phyloP scores from a whole-genome alignment of 2,888 invertebrate species.

The Molanna angustata region DNA sequence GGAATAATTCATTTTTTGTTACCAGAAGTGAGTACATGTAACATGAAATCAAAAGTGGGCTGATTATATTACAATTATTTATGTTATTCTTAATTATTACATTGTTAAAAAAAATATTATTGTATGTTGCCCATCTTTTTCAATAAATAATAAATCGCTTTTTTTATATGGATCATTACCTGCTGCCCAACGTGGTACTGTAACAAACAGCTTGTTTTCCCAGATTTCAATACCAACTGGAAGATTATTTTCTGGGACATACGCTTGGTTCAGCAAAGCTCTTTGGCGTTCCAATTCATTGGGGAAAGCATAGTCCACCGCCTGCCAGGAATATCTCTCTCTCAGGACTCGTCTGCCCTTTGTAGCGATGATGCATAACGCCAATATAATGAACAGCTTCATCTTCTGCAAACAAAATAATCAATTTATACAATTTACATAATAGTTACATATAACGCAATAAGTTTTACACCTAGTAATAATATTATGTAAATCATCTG shows the following conservation, averaged over 20 bases:
- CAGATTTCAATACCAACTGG: slow-evolving; percentile 82
- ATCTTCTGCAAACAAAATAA: slow-evolving; percentile 14
- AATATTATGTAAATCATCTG: too few relatives aligned
- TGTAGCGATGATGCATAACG: slow-evolving; percentile 10
- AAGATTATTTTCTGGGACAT: slow-evolving; percentile 73
- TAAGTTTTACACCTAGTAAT: too few relatives aligned
- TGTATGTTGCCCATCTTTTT: too few relatives aligned
- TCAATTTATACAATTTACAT: background rate
- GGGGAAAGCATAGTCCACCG: slow-evolving; percentile 74
- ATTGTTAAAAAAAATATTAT: too few relatives aligned
- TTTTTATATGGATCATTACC: too few relatives aligned
- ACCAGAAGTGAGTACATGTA: too few relatives aligned
- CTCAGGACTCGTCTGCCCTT: slow-evolving; percentile 57
- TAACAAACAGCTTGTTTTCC: slow-evolving; percentile 77
- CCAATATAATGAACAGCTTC: slow-evolving; percentile 19
- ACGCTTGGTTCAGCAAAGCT: slow-evolving; percentile 63
- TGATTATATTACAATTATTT: too few relatives aligned
- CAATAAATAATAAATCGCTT: too few relatives aligned
- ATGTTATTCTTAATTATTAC: too few relatives aligned
- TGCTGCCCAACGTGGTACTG: slow-evolving; percentile 76
- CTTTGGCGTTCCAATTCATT: slow-evolving; percentile 58
- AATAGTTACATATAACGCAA: background rate
- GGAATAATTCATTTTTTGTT: too few relatives aligned
- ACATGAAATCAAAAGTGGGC: too few relatives aligned
- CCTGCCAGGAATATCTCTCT: slow-evolving; percentile 73